These are phyloP conservation scores for Pluvialis apricaria DNA, from an alignment of 2,113 vertebrate species.

Conservation along the genomic window DNA sequence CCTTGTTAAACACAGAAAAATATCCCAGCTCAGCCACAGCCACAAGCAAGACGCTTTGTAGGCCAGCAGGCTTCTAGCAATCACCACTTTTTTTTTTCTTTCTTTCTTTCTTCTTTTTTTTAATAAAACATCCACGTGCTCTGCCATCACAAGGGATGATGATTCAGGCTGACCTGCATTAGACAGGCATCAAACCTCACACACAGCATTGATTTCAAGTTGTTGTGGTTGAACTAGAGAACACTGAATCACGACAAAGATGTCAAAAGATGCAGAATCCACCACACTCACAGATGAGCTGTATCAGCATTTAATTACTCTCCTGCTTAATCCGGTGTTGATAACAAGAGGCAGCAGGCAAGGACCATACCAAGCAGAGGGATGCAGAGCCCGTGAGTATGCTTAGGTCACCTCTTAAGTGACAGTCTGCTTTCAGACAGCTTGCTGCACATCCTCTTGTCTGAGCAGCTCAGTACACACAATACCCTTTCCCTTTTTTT, in stretches of 20 bases:
- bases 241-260: neutral
- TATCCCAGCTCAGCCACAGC: neutral
- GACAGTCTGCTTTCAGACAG: neutral
- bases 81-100: no score
- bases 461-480: neutral
- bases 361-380: neutral
- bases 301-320: neutral
- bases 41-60: accelerated
- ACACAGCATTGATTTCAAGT: neutral
- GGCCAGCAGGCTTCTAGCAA: neutral
- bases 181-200: neutral
- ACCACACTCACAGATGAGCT: neutral
- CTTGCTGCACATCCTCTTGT: neutral
- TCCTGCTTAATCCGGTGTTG: neutral
- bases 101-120: neutral
- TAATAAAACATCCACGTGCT: neutral
- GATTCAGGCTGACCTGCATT: conserved; percentile 22
- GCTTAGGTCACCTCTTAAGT: neutral
- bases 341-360: neutral
- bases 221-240: neutral
- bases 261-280: neutral
- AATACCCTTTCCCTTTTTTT: neutral
- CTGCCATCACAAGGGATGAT: neutral
- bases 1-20: neutral
- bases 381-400: neutral